Evolutionary conservation across 2,113 vertebrate species (phyloP).

Genomic region (Sinosuthora webbiana): DNA sequence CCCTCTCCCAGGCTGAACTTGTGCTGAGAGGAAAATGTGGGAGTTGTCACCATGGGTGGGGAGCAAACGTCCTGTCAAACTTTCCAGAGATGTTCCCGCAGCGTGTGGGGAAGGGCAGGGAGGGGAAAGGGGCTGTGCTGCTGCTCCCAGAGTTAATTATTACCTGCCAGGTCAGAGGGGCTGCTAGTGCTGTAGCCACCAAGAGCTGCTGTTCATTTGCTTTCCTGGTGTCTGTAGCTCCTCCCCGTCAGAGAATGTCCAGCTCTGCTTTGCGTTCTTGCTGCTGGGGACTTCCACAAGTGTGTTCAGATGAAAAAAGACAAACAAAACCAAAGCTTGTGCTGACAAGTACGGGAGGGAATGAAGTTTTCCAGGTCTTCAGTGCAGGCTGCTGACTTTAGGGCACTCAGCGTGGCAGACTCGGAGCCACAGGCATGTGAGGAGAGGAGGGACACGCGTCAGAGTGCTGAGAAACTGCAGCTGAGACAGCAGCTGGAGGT

Average conservation of each 20-base stretch:
- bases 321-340: neutral
- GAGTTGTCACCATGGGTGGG: neutral
- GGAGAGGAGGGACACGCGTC: accelerated
- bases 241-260: neutral
- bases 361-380: neutral
- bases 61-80: conserved; percentile 35
- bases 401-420: neutral
- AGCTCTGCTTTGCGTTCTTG: neutral
- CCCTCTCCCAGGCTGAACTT: neutral
- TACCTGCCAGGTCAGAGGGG: neutral
- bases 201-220: neutral
- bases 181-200: neutral
- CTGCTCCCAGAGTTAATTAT: neutral
- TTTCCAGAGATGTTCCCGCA: conserved; percentile 13
- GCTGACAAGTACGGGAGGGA: neutral
- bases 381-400: neutral
- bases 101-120: neutral
- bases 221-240: neutral
- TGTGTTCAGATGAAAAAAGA: neutral
- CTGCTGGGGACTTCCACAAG: neutral
- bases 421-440: accelerated
- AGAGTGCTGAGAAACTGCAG: neutral
- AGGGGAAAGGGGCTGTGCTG: conserved; percentile 26
- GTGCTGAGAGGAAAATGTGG: conserved; percentile 36
- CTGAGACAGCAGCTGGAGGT: neutral